A percentile compares a stretch with the other conserved stretches of the same genome.
Evolutionary conservation across 2,888 invertebrate species (phyloP).

Genomic region (Folsomia manolachei): DNA sequence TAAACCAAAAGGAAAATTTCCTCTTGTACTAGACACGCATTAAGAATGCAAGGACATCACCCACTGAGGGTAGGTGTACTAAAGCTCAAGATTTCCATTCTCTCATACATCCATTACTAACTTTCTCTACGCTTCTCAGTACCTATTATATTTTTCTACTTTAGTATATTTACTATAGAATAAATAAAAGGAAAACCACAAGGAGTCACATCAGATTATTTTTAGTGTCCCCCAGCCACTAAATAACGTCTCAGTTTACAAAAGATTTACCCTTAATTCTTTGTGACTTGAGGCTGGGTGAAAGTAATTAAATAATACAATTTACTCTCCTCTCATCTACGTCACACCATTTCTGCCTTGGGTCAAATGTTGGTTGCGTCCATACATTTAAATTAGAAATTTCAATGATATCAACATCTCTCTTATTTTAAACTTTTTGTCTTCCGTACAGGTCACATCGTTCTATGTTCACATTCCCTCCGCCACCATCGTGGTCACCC

Average conservation of each 20-base stretch:
- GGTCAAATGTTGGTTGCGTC: background rate
- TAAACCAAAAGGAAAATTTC: background rate
- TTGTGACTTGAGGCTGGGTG: background rate
- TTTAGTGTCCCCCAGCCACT: slow-evolving; percentile 28
- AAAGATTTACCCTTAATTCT: slow-evolving; percentile 5
- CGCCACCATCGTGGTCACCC: slow-evolving; percentile 49
- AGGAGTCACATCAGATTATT: slow-evolving; percentile 36
- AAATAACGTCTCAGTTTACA: background rate
- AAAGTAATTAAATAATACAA: slow-evolving; percentile 6
- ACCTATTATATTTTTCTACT: slow-evolving; percentile 32
- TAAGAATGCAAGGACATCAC: background rate
- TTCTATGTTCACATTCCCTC: slow-evolving; percentile 50
- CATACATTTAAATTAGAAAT: background rate
- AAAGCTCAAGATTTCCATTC: no score
- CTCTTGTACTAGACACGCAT: background rate
- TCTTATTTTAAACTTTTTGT: background rate
- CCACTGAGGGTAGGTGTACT: background rate
- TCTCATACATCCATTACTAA: background rate
- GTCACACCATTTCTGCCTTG: slow-evolving; percentile 10
- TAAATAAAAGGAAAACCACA: no score
- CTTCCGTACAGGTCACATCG: slow-evolving; percentile 51
- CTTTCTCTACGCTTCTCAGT: background rate
- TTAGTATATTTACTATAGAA: slow-evolving; percentile 38
- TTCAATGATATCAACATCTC: background rate
- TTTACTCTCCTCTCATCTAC: slow-evolving; percentile 13